Evolutionary conservation across 2,797 vertebrate genomes (phyloP).

Genomic region (Pseudotriccus pelzelni): DNA sequence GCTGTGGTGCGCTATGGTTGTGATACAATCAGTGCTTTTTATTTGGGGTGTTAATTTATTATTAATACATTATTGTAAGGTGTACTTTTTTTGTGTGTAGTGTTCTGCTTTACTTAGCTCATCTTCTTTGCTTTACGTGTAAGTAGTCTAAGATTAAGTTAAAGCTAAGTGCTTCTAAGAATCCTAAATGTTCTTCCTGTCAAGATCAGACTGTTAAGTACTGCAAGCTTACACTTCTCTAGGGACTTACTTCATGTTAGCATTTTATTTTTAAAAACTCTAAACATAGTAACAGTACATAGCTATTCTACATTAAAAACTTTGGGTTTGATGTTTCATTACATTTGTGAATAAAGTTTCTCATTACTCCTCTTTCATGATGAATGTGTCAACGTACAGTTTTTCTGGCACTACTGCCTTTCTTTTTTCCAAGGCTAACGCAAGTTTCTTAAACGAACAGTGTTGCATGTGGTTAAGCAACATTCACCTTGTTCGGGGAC

Average conservation of each 20-base stretch:
- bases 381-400: background rate
- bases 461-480: background rate
- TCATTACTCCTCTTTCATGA: background rate
- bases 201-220: conserved; percentile 51
- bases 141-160: conserved; percentile 50
- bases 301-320: background rate
- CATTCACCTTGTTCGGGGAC: background rate
- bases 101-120: conserved; percentile 43
- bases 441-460: background rate
- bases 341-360: background rate
- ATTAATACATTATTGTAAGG: background rate
- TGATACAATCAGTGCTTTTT: background rate
- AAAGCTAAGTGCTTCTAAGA: conserved; percentile 42
- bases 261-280: background rate
- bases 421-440: background rate
- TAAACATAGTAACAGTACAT: background rate
- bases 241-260: background rate
- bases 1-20: background rate
- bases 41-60: background rate
- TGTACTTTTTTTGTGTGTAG: background rate
- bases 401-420: background rate
- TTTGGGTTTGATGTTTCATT: background rate
- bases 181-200: conserved; percentile 3
- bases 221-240: background rate
- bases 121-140: conserved; percentile 32